Conservation (phyloP, 1,140 invertebrate genomes). For the Micrasema longulum region DNA sequence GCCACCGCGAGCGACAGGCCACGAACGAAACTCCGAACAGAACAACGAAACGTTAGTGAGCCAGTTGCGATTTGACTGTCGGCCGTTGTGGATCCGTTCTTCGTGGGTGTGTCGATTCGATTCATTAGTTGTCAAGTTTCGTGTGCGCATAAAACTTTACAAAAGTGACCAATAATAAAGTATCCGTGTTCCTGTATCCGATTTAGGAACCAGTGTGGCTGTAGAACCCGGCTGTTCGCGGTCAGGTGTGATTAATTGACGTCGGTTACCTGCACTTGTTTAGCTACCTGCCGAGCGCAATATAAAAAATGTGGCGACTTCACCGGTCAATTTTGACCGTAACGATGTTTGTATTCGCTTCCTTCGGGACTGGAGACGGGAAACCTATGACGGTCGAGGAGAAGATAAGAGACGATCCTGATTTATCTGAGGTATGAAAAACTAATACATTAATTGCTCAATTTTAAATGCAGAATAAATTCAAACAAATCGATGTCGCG, state of each 20-base stretch:
- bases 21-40: too few relatives aligned
- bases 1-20: not conserved
- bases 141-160: slow-evolving; percentile 21
- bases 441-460: too few relatives aligned
- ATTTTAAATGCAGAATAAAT: too few relatives aligned
- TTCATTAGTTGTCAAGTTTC: slow-evolving; percentile 2
- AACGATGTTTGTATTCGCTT: slow-evolving; percentile 36
- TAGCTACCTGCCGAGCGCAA: slow-evolving; percentile 29
- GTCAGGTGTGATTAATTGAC: slow-evolving; percentile 39
- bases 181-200: too few relatives aligned
- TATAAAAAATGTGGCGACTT: slow-evolving; percentile 38
- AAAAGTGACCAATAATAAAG: too few relatives aligned
- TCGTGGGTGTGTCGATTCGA: not conserved
- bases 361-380: slow-evolving; percentile 24
- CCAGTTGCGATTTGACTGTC: slow-evolving; percentile 6
- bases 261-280: slow-evolving; percentile 17
- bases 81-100: slow-evolving; percentile 6
- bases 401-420: slow-evolving; percentile 51
- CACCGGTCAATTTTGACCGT: slow-evolving; percentile 34
- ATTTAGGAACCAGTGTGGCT: too few relatives aligned
- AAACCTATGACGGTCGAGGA: slow-evolving; percentile 48
- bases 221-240: not conserved
- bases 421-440: slow-evolving; percentile 52
- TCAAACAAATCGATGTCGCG: too few relatives aligned
- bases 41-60: not conserved